phyloP scores from a whole-genome alignment of 2,113 vertebrate species.

The Meleagris gallopavo region DNA sequence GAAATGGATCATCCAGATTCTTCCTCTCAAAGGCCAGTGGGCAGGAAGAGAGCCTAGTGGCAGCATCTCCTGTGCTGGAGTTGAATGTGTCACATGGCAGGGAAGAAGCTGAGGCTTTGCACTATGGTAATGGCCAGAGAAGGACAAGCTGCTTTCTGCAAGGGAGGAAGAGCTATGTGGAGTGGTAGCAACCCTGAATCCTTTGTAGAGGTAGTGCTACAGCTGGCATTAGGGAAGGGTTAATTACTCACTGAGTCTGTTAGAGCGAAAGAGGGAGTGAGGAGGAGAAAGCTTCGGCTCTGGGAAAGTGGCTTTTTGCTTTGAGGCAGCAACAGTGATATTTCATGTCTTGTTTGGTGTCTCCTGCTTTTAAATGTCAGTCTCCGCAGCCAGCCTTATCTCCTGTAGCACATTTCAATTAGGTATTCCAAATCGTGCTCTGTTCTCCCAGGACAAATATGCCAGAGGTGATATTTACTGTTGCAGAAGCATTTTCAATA shows the following conservation, averaged over 20 bases:
- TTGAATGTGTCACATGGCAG: background rate
- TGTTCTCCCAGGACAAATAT: constrained; percentile 79
- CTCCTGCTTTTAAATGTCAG: constrained; percentile 81
- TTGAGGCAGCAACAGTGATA: constrained; percentile 74
- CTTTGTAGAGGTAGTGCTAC: background rate
- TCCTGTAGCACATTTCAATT: constrained; percentile 84
- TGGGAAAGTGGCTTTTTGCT: constrained; percentile 67
- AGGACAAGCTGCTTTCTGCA: background rate
- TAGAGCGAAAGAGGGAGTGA: background rate
- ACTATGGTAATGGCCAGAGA: background rate
- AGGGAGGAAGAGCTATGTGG: background rate
- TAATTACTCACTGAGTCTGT: constrained; percentile 24
- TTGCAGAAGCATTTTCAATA: constrained; percentile 77
- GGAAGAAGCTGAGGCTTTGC: background rate
- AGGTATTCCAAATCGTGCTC: constrained; percentile 78
- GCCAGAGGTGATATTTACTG: constrained; percentile 80
- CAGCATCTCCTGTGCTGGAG: background rate
- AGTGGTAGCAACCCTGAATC: background rate
- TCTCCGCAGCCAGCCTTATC: constrained; percentile 78
- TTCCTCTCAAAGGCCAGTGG: background rate
- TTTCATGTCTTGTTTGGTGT: constrained; percentile 79
- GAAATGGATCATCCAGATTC: background rate
- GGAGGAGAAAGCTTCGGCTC: constrained; percentile 44
- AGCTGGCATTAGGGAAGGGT: background rate
- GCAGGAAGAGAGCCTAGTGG: background rate